Conservation (phyloP, 1,140 invertebrate genomes). For the Xylocopa sonorina region DNA sequence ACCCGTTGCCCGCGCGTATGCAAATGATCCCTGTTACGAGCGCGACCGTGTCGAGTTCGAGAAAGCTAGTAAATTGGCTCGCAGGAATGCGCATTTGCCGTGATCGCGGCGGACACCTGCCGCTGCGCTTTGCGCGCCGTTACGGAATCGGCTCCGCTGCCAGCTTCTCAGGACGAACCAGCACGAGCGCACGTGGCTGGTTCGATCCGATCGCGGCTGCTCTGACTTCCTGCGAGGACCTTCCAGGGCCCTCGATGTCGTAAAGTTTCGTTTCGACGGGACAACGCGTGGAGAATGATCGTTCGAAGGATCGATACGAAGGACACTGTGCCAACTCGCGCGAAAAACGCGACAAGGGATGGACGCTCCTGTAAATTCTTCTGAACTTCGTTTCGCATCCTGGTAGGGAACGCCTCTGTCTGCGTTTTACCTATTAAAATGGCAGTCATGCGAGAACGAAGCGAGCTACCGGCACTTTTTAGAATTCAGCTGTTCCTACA, state of each 20-base stretch:
- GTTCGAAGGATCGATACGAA: too few species aligned
- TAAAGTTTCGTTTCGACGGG: too few species aligned
- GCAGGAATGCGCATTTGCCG: constrained; percentile 74
- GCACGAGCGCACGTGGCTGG: constrained; percentile 21
- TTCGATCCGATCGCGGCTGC: constrained; percentile 38
- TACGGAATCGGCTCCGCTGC: constrained; percentile 50
- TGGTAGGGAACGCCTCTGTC: too few species aligned
- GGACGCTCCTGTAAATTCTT: too few species aligned
- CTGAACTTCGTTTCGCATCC: too few species aligned
- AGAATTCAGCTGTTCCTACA: background rate
- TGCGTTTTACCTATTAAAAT: too few species aligned
- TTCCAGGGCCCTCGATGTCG: too few species aligned
- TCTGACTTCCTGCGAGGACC: too few species aligned
- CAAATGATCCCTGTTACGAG: constrained; percentile 60
- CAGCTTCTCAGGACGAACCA: constrained; percentile 17
- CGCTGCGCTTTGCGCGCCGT: constrained; percentile 61
- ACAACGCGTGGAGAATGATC: too few species aligned
- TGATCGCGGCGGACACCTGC: constrained; percentile 75
- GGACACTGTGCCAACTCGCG: too few species aligned
- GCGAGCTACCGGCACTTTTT: background rate
- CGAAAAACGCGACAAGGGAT: too few species aligned
- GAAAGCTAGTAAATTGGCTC: constrained; percentile 76
- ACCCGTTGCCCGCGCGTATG: constrained; percentile 52
- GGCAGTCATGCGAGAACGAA: background rate
- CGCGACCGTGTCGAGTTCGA: constrained; percentile 63